phyloP scores from a whole-genome alignment of 1,140 invertebrate genomes.

The Pseudobourletiella spinata region DNA sequence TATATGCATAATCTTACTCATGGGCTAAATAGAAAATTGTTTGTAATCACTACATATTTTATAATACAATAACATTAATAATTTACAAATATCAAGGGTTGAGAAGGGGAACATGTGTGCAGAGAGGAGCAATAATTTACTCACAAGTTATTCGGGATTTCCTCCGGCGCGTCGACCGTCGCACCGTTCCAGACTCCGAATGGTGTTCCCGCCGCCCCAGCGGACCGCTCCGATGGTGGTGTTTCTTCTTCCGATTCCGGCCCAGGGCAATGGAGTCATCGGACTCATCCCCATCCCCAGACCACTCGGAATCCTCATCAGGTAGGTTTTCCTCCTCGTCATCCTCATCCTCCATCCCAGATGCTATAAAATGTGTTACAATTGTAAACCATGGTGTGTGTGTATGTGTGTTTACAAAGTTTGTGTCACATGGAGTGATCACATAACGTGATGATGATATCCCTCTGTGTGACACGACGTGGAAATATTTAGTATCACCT shows the following conservation, averaged over 20 bases:
- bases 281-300: constrained; percentile 47
- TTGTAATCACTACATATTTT: too few species aligned
- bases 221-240: neutral
- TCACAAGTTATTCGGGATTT: constrained; percentile 44
- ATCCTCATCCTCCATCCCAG: constrained; percentile 35
- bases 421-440: too few species aligned
- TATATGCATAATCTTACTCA: too few species aligned
- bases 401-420: neutral
- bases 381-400: neutral
- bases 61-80: too few species aligned
- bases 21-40: too few species aligned
- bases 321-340: constrained; percentile 43
- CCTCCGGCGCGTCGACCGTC: constrained; percentile 50
- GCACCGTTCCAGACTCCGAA: constrained; percentile 39
- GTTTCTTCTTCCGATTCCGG: constrained; percentile 38
- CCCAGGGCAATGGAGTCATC: constrained; percentile 44
- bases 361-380: constrained; percentile 31
- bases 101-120: neutral
- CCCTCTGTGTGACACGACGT: too few species aligned
- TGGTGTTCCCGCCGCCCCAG: constrained; percentile 33
- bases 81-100: too few species aligned
- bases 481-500: too few species aligned
- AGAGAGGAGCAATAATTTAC: neutral
- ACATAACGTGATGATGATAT: too few species aligned
- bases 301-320: constrained; percentile 51